Conservation (phyloP, 2,113 vertebrate genomes). For the Atractosteus spatula region DNA sequence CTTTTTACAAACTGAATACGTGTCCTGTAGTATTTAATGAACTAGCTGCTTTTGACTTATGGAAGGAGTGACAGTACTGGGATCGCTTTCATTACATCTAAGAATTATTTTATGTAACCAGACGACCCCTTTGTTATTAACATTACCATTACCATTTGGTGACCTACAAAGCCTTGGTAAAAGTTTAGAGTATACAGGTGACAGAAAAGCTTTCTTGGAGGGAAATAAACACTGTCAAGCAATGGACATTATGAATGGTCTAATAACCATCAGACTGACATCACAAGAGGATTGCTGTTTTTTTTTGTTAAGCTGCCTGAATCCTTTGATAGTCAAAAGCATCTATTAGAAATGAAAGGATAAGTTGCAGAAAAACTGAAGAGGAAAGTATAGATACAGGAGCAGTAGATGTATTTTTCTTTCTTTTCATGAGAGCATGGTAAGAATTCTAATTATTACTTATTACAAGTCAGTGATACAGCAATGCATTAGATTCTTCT, state of each 20-base stretch:
- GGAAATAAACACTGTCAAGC: background rate
- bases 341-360: no score
- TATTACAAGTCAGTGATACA: no score
- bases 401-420: no score
- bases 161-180: background rate
- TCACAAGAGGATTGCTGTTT: background rate
- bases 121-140: conserved; percentile 9
- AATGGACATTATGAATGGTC: conserved; percentile 6
- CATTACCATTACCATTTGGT: background rate
- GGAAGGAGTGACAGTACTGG: background rate
- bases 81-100: background rate
- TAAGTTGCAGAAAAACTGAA: no score
- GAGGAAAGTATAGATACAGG: no score
- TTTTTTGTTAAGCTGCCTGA: no score
- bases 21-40: no score
- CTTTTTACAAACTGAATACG: no score
- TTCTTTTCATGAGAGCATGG: no score
- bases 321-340: no score
- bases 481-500: no score
- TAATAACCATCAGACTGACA: conserved; percentile 1
- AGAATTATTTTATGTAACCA: background rate
- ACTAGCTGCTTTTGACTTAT: background rate
- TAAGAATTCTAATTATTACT: no score
- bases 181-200: background rate
- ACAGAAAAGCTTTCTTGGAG: background rate